These are phyloP conservation scores for Caradrina kadenii DNA, from an alignment of 2,888 invertebrate species.

Conservation along the genomic window DNA sequence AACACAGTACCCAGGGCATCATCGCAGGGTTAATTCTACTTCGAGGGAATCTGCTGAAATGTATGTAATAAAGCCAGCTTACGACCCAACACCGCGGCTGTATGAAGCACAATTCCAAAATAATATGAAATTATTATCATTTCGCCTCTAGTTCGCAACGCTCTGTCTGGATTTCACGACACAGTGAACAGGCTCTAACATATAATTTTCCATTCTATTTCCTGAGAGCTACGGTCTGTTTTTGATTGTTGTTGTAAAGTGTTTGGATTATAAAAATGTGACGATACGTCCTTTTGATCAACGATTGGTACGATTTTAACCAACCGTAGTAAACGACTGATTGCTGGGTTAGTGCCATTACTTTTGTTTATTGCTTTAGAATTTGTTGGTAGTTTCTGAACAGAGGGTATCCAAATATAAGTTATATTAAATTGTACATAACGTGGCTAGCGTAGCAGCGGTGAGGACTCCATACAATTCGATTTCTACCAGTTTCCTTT, in stretches of 20 bases:
- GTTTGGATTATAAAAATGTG: conserved; percentile 60
- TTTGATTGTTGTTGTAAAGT: conserved; percentile 27
- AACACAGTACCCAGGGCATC: conserved; percentile 56
- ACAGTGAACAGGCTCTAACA: conserved; percentile 52
- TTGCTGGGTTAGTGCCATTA: conserved; percentile 29
- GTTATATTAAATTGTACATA: no score
- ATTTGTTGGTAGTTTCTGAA: conserved; percentile 13
- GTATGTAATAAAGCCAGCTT: conserved; percentile 66
- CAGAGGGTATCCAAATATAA: no score
- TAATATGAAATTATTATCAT: conserved; percentile 69
- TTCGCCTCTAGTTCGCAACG: conserved; percentile 58
- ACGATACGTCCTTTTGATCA: conserved; percentile 58
- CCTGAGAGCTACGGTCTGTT: conserved; percentile 18
- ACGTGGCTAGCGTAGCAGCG: no score
- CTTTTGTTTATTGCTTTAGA: conserved; percentile 52
- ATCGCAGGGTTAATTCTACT: conserved; percentile 63
- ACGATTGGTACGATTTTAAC: conserved; percentile 55
- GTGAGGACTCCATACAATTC: no score
- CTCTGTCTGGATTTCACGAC: conserved; percentile 62
- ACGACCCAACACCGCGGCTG: conserved; percentile 61
- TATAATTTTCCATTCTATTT: conserved; percentile 34
- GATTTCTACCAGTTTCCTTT: no score
- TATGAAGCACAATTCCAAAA: conserved; percentile 66
- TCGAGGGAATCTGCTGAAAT: conserved; percentile 65
- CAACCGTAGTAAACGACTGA: conserved; percentile 54